These are phyloP conservation scores for Thamnaconus septentrionalis DNA, from an alignment of 2,113 vertebrate genomes.

Conservation along the genomic window DNA sequence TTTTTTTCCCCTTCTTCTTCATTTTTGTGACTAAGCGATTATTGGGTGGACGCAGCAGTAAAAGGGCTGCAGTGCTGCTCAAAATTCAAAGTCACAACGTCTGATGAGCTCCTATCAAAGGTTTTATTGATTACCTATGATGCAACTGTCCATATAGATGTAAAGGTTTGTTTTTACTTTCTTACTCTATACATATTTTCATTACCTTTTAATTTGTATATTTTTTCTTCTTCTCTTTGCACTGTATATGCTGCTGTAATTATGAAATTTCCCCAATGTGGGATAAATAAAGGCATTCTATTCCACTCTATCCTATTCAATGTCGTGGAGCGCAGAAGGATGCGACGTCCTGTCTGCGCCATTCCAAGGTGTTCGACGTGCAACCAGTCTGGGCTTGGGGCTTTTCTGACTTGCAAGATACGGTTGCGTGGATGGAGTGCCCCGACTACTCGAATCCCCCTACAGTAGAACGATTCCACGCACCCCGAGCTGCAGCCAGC, in stretches of 20 bases:
- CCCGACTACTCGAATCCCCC: not conserved
- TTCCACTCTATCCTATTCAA: no score
- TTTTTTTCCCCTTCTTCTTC: not conserved
- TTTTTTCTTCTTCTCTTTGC: no score
- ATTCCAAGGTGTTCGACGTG: slow-evolving; percentile 21
- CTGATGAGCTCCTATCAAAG: no score
- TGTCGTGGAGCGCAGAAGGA: slow-evolving; percentile 11
- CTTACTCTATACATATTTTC: no score
- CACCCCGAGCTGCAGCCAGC: slow-evolving; percentile 41
- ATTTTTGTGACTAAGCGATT: slow-evolving; percentile 22
- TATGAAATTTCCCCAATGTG: no score
- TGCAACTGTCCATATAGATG: no score
- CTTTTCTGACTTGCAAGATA: slow-evolving; percentile 18
- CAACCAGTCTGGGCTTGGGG: slow-evolving; percentile 39
- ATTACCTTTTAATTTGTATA: no score
- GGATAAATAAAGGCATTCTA: no score
- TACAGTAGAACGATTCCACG: slow-evolving; percentile 37
- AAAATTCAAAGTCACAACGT: not conserved
- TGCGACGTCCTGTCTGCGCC: not conserved
- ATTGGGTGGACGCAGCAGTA: not conserved
- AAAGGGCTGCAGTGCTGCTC: not conserved
- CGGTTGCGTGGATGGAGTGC: no score
- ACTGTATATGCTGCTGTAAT: no score
- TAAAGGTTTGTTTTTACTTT: no score
- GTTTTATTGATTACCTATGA: no score